A percentile compares a stretch with the other conserved stretches of the same genome.
Evolutionary conservation across 2,888 invertebrate species (phyloP).

Genomic region (Rutpela maculata): DNA sequence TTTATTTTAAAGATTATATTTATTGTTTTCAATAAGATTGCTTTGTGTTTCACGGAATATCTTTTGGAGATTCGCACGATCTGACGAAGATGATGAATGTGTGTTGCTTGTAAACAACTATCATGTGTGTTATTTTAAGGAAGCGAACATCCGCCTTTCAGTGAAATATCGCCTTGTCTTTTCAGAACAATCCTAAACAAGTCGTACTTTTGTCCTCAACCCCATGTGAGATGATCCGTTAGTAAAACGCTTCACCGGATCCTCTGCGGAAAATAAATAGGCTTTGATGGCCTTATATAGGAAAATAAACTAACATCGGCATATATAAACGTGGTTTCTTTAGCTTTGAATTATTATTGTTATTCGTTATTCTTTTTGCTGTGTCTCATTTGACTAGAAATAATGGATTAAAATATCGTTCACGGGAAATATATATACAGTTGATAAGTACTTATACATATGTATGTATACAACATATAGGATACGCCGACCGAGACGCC

Average conservation of each 20-base stretch:
- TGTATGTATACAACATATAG: too few species aligned
- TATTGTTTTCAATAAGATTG: slow-evolving; percentile 20
- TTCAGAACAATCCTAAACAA: slow-evolving; percentile 71
- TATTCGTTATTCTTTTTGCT: slow-evolving; percentile 53
- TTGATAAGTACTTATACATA: too few species aligned
- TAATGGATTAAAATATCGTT: slow-evolving; percentile 52
- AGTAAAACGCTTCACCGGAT: slow-evolving; percentile 72
- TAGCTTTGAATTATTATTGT: slow-evolving; percentile 67
- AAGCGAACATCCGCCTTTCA: slow-evolving; percentile 73
- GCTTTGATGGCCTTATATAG: slow-evolving; percentile 71
- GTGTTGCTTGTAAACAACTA: slow-evolving; percentile 68
- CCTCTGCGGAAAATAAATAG: slow-evolving; percentile 71
- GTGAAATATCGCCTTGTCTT: slow-evolving; percentile 73
- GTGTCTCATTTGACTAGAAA: slow-evolving; percentile 56
- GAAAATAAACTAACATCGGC: slow-evolving; percentile 67
- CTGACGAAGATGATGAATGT: slow-evolving; percentile 71
- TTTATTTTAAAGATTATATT: too few species aligned
- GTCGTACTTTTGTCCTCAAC: slow-evolving; percentile 72
- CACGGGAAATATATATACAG: too few species aligned
- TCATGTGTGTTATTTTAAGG: slow-evolving; percentile 73
- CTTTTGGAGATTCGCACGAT: slow-evolving; percentile 60
- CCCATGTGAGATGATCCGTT: slow-evolving; percentile 72
- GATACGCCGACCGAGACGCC: too few species aligned
- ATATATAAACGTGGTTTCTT: slow-evolving; percentile 66
- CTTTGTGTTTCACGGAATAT: slow-evolving; percentile 14